These are phyloP conservation scores for Cynopterus sphinx DNA, from an alignment of 2,797 vertebrate species.

Conservation along the genomic window DNA sequence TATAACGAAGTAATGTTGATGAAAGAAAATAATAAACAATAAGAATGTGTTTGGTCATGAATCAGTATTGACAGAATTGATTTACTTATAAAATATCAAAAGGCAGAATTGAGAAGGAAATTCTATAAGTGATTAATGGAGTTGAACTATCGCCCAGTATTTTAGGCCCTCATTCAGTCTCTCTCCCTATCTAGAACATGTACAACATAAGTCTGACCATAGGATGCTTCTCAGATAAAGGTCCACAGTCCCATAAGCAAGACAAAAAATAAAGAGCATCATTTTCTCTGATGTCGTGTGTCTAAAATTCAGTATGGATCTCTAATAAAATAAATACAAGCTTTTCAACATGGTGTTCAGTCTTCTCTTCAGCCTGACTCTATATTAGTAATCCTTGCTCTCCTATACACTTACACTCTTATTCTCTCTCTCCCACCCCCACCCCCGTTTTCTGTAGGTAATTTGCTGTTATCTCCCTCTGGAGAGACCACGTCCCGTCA, in stretches of 20 bases:
- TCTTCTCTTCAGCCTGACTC: neutral
- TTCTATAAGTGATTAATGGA: neutral
- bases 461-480: neutral
- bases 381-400: neutral
- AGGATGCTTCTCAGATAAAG: neutral
- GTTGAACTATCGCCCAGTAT: neutral
- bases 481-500: neutral
- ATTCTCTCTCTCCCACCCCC: neutral
- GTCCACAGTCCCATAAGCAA: neutral
- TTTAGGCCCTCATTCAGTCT: neutral
- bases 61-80: neutral
- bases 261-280: neutral
- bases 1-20: neutral
- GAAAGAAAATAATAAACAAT: neutral
- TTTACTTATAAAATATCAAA: slow-evolving; percentile 18
- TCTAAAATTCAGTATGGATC: neutral
- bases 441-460: neutral
- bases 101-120: neutral
- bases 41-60: neutral
- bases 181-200: neutral
- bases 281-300: neutral
- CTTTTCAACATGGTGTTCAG: neutral
- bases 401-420: rapidly evolving
- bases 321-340: neutral
- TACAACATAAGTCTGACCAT: no score